Base-by-base conservation (phyloP, 2,888 invertebrate genomes). In the Electrophaes corylata region DNA sequence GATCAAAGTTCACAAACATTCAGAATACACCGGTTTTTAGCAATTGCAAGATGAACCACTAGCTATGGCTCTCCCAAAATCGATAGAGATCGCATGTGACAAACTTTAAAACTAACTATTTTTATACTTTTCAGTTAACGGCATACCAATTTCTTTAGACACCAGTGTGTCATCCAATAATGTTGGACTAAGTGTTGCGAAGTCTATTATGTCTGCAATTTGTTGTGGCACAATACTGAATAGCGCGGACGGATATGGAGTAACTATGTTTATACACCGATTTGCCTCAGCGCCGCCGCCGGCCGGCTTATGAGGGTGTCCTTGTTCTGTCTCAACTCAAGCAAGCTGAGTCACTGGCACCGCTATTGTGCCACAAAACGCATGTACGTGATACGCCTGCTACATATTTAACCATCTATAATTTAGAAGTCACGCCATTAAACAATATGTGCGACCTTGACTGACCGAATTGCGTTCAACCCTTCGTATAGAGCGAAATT, bases 151-250 rank as follows among this genome's bases (percentile, higher is more conserved):
- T 26, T 12, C 23, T 14, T 12, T 79, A 81, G 84, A 83, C 82
- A 83, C 79, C 80, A 81, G 80, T 80, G 81, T 84, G 83, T 83
- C 86, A 84, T 84, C 83, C 80, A 79, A 79, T 76, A 78, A 72
- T 69, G 75, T 58, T 67, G 76, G 83, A 20, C 10, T 35, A 49
- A 31, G 19, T 82, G 84, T 90, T 86, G 85, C 87, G 72, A 86
- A 83, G 81, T 84, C 82, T 77, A 86, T 86, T 88, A 84, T 86
- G 86, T 84, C 76, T 80, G 81, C 81, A 85, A 88, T 86, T 86
- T 83, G 85, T 87, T 84, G 84, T 81, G 79, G 85, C 85, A 91
- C 88, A 90, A 91, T 89, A 81, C 83, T 84, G 86, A 86, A 86
- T 82, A 83, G 80, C 77, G 67, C 71, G 74, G 83, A 86, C 89